Evolutionary conservation across 2,113 vertebrate genomes (phyloP), one percentile per base, ranked within the genome.

Genomic region (Lagopus leucura): DNA sequence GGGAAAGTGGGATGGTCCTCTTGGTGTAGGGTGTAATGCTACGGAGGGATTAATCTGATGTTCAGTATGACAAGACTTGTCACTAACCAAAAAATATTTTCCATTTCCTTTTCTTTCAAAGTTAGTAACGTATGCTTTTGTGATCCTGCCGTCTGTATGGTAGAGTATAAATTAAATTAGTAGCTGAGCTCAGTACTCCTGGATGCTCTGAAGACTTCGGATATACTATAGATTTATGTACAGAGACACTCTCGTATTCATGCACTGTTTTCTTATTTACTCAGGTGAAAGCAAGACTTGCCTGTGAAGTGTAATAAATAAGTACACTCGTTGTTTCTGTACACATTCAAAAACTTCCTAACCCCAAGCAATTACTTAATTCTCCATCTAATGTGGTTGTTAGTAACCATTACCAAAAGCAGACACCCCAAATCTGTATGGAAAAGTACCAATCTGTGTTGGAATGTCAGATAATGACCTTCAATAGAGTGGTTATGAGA

Each of bases 141-240:
- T 90, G 86, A 64, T 94, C 73, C 89, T 80, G 36, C 70, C 4
- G 6, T 90, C 76, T 95, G 36, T 89, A 82, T 40, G 66, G 84
- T 70, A 71, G 81, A 78, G 83, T 82, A 94, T 92, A 96, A 96
- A 96, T 97, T 93, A 95, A 96, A 95, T 94, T 82, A 92, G 76
- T 48, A 16, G 21, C 40, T 25, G 12, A 12, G 36, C 32, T 58
- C n/a, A 65, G 40, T 55, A 21, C 83, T 82, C 74, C 73, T 91
- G 25, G 76, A 71, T 82, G 48, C 67, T 94, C 67, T 76, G 52
- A 65, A 91, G 83, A 42, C 81, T 94, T 92, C 86, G 86, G 66
- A 83, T 66, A 84, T 74, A 78, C 71, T 50, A 60, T 66, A 76
- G 93, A 93, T 97, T 96, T 97, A 93, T 96, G 74, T 78, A 80